Base-by-base conservation (phyloP, 2,888 invertebrate genomes). In the Beris morrisii region DNA sequence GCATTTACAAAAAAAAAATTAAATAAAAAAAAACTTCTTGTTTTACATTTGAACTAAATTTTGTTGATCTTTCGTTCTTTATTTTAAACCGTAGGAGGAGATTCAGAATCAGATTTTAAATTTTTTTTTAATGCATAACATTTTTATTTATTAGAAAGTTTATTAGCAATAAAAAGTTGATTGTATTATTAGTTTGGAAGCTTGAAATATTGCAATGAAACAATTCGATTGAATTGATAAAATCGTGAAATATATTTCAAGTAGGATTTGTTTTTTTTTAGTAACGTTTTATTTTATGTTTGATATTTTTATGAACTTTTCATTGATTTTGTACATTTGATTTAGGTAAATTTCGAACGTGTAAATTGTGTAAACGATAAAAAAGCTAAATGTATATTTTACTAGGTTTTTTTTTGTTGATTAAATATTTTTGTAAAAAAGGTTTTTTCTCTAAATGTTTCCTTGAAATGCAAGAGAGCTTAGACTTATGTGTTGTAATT, bases 311-410 rank as follows among this genome's bases (percentile, higher is more conserved):
- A 38, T 38, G 38, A 38, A 38, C 38, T 38, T 38, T 38, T 3
- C 9, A 38, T 15, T 5, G 12, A 28, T 28, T 50, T 50, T 50
- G 50, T 15, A 50, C 50, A 15, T 50, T 50, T 50, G 3, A 50
- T 7, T 7, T 38, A 38, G 38, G 38, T 38, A 38, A 38, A 38
- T 38, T 5, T 38, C 38, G 9, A 38, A 38, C 38, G 38, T 38
- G 38, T 38, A 38, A 38, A 38, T 5, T 38, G 12, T 56, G 43
- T 56, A 56, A 56, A 56, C 55, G 43, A 56, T 56, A 56, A 59
- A 59, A 59, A 46, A 57, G 57, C 57, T 57, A 48, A 30, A 44
- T 48, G 31, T 48, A 31, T 59, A 38, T 38, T 38, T 38, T 38
- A 38, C 38, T 38, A 38, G 38, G 38, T 9, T 38, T 5, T 38